Conservation (phyloP, 1,140 invertebrate species). For the Drosophila pandora region DNA sequence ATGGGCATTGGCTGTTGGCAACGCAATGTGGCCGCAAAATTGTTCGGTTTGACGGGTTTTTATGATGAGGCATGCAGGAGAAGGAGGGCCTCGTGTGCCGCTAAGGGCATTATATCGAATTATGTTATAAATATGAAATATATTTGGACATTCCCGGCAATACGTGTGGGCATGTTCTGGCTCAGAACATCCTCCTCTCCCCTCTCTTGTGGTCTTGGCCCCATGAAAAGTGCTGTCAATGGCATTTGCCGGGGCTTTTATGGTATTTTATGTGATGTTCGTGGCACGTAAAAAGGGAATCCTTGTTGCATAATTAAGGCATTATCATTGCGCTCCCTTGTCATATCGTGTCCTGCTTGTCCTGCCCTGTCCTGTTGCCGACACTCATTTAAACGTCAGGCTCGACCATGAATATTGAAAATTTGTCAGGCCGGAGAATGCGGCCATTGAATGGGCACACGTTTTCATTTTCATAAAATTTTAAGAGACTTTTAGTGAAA, state of each 20-base stretch:
- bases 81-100: constrained; percentile 5
- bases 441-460: constrained; percentile 14
- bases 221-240: constrained; percentile 55
- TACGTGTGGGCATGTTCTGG: constrained; percentile 60
- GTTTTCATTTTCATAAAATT: background rate
- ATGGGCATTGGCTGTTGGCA: constrained; percentile 58
- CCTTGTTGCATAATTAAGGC: constrained; percentile 62
- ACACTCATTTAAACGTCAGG: constrained; percentile 34
- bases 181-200: background rate
- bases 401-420: constrained; percentile 43
- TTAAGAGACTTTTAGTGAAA: background rate
- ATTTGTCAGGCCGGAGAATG: constrained; percentile 8
- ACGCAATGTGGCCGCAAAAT: constrained; percentile 72
- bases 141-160: constrained; percentile 55
- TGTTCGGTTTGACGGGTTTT: constrained; percentile 64
- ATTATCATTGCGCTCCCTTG: constrained; percentile 49
- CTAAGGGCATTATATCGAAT: constrained; percentile 75
- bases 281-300: constrained; percentile 44
- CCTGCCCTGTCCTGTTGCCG: constrained; percentile 3
- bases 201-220: constrained; percentile 9
- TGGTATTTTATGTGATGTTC: constrained; percentile 68
- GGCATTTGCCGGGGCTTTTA: constrained; percentile 61
- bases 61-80: constrained; percentile 41
- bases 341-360: constrained; percentile 7
- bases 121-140: constrained; percentile 81